Conservation (phyloP, 2,888 invertebrate genomes). For the Drosophila nigricruria region DNA sequence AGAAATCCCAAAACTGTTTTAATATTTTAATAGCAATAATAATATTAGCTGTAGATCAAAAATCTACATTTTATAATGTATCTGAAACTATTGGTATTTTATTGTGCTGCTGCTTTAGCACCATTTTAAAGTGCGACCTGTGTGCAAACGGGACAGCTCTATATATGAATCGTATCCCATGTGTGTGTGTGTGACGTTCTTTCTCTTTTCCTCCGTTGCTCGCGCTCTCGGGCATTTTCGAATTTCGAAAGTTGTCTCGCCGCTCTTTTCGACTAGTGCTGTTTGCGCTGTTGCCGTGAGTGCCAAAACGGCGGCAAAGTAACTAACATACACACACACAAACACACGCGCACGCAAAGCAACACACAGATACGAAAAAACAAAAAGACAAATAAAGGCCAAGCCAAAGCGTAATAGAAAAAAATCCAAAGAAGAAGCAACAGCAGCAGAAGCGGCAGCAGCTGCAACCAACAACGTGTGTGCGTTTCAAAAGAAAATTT, state of each 20-base stretch:
- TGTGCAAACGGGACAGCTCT: constrained; percentile 59
- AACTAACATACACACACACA: constrained; percentile 65
- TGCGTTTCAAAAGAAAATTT: constrained; percentile 32
- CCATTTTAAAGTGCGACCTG: constrained; percentile 39
- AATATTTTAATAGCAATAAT: not conserved
- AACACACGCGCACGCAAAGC: constrained; percentile 39
- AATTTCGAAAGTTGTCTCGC: constrained; percentile 70
- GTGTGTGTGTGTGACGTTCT: constrained; percentile 33
- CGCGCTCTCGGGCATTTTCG: constrained; percentile 59
- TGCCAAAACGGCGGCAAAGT: constrained; percentile 79
- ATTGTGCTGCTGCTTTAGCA: constrained; percentile 23
- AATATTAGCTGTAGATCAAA: not conserved
- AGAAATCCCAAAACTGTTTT: not conserved
- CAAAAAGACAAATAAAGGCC: constrained; percentile 55
- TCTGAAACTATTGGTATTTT: constrained; percentile 36
- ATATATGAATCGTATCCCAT: constrained; percentile 25
- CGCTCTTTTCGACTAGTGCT: constrained; percentile 61
- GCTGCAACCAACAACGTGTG: constrained; percentile 22
- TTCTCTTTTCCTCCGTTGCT: constrained; percentile 14
- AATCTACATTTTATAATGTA: constrained; percentile 14
- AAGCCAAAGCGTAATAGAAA: constrained; percentile 56
- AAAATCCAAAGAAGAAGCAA: constrained; percentile 59
- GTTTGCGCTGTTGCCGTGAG: constrained; percentile 70
- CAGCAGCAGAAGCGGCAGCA: constrained; percentile 49
- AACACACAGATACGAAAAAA: constrained; percentile 33